phyloP scores from a whole-genome alignment of 2,888 invertebrate genomes.

The Deilephila elpenor region DNA sequence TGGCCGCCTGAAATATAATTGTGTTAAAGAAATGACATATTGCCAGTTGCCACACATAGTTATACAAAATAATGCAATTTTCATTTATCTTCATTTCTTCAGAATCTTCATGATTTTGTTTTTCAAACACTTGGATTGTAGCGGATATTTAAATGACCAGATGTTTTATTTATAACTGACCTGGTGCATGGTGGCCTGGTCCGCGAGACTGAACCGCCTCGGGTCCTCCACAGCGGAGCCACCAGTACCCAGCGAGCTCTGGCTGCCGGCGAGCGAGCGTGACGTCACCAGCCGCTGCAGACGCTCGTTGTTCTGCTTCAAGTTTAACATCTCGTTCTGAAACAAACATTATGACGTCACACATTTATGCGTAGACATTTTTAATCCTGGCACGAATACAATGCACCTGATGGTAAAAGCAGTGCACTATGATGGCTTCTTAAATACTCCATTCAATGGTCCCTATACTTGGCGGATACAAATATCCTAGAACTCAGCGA shows the following conservation, averaged over 20 bases:
- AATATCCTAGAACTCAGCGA: too few relatives aligned
- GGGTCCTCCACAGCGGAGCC: slow-evolving; percentile 82
- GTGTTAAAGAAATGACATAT: too few relatives aligned
- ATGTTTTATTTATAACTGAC: slow-evolving; percentile 46
- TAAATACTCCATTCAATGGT: too few relatives aligned
- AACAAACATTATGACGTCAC: slow-evolving; percentile 46
- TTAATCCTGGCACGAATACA: neutral
- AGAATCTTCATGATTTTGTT: too few relatives aligned
- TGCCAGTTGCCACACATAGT: too few relatives aligned
- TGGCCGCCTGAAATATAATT: slow-evolving; percentile 52
- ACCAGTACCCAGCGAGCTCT: slow-evolving; percentile 83
- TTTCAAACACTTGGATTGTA: too few relatives aligned
- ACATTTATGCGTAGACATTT: neutral
- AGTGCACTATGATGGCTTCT: too few relatives aligned
- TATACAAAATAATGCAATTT: too few relatives aligned
- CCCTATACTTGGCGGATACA: too few relatives aligned
- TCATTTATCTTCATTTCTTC: too few relatives aligned
- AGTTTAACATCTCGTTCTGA: slow-evolving; percentile 97
- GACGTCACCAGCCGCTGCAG: slow-evolving; percentile 93
- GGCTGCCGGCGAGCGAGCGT: slow-evolving; percentile 86
- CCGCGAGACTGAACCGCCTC: slow-evolving; percentile 85
- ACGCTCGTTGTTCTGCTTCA: slow-evolving; percentile 98
- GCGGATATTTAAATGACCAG: too few relatives aligned
- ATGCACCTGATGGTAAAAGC: too few relatives aligned
- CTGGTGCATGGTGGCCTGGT: slow-evolving; percentile 81